Evolutionary conservation across 2,888 invertebrate genomes (phyloP).

Genomic region (Drosophila fungiperda): DNA sequence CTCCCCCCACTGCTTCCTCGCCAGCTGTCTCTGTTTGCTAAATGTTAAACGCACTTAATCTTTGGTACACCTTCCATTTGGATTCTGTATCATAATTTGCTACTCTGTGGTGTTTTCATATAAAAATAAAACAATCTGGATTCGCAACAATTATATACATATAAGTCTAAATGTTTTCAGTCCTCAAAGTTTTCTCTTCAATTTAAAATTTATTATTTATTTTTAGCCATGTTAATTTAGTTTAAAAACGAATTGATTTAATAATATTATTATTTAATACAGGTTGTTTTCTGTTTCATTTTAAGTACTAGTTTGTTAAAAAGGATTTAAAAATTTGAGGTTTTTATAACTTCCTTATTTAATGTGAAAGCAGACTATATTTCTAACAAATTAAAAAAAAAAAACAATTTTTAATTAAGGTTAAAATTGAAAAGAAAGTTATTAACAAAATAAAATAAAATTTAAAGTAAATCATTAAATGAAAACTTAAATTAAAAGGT

Average conservation of each 20-base stretch:
- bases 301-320: not conserved
- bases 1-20: not conserved
- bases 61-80: constrained; percentile 40
- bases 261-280: too few relatives aligned
- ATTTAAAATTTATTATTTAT: not conserved
- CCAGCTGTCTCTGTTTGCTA: constrained; percentile 41
- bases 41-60: constrained; percentile 69
- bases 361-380: not conserved
- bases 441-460: not conserved
- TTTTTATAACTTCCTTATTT: not conserved
- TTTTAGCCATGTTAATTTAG: not conserved
- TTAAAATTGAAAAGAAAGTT: not conserved
- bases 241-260: not conserved
- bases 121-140: not conserved
- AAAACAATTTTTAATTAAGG: not conserved
- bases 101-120: constrained; percentile 10
- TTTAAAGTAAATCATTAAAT: not conserved
- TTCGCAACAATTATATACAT: not conserved
- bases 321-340: not conserved
- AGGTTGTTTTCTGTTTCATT: not conserved
- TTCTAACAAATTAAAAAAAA: not conserved
- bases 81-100: constrained; percentile 13
- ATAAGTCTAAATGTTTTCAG: not conserved
- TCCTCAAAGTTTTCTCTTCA: not conserved
- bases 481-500: not conserved